Percentiles rank a stretch among this genome's conserved stretches.
Conservation (phyloP, 2,113 vertebrate genomes). For the Arenaria interpres region DNA sequence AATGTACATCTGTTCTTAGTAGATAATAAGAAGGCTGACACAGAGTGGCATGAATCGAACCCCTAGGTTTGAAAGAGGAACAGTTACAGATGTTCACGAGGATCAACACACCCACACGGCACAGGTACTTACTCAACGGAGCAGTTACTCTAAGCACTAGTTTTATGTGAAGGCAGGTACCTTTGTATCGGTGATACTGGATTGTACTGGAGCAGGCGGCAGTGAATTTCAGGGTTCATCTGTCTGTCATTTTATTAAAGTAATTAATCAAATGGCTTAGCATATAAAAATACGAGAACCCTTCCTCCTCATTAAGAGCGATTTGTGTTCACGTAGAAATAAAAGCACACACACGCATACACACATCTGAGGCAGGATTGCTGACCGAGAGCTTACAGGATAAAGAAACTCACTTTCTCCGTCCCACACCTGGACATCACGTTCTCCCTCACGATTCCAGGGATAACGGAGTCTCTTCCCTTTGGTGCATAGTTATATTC, state of each 20-base stretch:
- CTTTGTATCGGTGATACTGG: not conserved
- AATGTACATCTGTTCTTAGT: not conserved
- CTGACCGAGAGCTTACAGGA: not conserved
- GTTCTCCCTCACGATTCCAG: not conserved
- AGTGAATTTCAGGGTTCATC: not conserved
- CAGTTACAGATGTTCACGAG: not conserved
- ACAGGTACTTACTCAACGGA: not conserved
- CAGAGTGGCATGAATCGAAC: not conserved
- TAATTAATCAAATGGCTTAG: constrained; percentile 34
- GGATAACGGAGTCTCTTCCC: not conserved
- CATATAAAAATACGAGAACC: constrained; percentile 42
- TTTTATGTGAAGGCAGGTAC: not conserved
- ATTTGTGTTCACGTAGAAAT: not conserved
- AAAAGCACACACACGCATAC: not conserved
- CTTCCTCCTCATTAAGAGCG: not conserved
- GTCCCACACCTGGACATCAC: not conserved
- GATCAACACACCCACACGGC: not conserved
- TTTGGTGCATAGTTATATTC: constrained; percentile 30
- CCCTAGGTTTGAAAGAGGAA: not conserved
- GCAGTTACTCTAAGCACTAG: not conserved
- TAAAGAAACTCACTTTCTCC: constrained; percentile 13
- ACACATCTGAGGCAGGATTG: not conserved
- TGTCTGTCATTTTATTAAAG: not conserved
- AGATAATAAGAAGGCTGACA: not conserved
- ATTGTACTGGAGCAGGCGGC: constrained; percentile 4